Conservation (phyloP, 2,797 vertebrate species). For the Phyllotis vaccarum region DNA sequence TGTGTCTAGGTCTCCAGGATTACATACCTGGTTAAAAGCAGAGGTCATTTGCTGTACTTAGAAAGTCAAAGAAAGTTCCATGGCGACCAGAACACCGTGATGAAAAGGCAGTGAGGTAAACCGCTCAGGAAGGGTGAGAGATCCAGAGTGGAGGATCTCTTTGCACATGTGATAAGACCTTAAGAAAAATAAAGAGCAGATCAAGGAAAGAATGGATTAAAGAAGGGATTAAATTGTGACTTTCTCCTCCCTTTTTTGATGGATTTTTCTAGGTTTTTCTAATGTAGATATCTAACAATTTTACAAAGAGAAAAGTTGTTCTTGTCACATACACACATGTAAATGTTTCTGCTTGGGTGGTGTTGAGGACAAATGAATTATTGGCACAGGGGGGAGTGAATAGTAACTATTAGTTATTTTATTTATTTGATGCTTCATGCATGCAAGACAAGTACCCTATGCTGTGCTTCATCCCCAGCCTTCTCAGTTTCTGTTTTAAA, state of each 20-base stretch:
- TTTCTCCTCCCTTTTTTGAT: neutral
- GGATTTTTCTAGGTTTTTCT: neutral
- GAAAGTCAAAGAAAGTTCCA: neutral
- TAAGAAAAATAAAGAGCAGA: neutral
- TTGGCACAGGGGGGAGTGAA: neutral
- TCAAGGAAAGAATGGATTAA: neutral
- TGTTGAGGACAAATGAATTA: neutral
- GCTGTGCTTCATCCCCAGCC: neutral
- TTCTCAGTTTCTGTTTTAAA: neutral
- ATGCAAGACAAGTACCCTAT: neutral
- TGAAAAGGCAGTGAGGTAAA: neutral
- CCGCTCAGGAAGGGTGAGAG: neutral
- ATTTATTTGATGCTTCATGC: neutral
- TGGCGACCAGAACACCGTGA: neutral
- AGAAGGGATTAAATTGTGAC: neutral
- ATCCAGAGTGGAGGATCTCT: rapidly evolving
- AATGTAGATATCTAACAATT: neutral
- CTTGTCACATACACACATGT: neutral
- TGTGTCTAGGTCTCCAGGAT: neutral
- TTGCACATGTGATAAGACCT: rapidly evolving
- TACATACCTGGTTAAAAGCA: neutral
- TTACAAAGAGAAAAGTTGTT: neutral
- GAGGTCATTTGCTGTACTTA: neutral
- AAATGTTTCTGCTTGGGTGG: neutral
- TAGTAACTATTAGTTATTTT: neutral